phyloP scores from a whole-genome alignment of 2,888 invertebrate species.

The Seira sanloemensis region DNA sequence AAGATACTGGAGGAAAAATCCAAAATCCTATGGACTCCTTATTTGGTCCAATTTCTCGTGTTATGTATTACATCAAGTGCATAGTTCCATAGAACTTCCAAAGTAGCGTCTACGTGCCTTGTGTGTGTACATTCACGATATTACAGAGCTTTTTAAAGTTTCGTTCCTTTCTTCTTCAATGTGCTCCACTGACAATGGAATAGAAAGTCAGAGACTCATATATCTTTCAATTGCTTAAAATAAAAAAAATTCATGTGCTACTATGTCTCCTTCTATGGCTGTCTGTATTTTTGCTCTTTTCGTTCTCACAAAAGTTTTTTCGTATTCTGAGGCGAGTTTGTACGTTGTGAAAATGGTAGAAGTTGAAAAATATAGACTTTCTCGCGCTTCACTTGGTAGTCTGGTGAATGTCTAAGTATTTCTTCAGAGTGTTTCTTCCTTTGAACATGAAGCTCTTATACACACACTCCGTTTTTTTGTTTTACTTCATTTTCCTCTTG shows the following conservation, averaged over 20 bases:
- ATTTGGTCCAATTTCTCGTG: constrained; percentile 47
- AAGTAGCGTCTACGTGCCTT: not conserved
- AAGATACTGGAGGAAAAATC: constrained; percentile 17
- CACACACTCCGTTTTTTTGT: constrained; percentile 35
- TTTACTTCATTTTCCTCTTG: constrained; percentile 26
- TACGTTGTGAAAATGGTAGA: not conserved
- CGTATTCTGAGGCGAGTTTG: no score
- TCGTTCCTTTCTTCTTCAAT: not conserved
- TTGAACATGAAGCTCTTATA: not conserved
- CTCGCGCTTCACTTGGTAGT: not conserved
- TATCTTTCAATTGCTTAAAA: constrained; percentile 49
- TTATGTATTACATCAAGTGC: not conserved
- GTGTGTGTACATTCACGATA: not conserved
- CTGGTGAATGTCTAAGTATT: not conserved
- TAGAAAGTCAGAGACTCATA: constrained; percentile 44
- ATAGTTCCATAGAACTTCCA: not conserved
- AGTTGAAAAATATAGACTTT: not conserved
- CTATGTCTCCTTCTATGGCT: constrained; percentile 19
- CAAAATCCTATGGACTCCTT: constrained; percentile 9
- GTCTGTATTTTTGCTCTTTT: no score
- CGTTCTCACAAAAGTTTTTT: not conserved
- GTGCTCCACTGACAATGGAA: constrained; percentile 28
- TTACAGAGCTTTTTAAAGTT: not conserved
- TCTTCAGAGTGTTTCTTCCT: not conserved
- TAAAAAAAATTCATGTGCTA: constrained; percentile 5